Percentiles rank a stretch among this genome's conserved stretches.
These are phyloP conservation scores for Zosterops borbonicus DNA, from an alignment of 2,113 vertebrate genomes.

Conservation along the genomic window DNA sequence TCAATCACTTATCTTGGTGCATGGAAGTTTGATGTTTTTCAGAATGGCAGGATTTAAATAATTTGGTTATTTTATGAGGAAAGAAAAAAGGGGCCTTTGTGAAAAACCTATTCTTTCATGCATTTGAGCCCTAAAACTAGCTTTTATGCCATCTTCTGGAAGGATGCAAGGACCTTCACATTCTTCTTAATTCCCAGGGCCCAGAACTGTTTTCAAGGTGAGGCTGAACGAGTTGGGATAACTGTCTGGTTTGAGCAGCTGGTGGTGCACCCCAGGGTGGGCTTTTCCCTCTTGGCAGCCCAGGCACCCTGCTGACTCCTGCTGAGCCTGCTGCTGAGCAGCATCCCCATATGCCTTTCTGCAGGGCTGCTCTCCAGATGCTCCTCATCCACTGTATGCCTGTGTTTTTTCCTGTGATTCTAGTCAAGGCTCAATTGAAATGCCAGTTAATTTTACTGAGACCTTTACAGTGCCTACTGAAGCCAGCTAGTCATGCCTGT, in stretches of 20 bases:
- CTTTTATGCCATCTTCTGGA: neutral
- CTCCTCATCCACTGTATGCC: neutral
- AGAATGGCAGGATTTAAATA: neutral
- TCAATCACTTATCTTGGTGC: neutral
- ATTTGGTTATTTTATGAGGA: neutral
- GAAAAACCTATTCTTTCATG: neutral
- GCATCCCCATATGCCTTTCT: neutral
- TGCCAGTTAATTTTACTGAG: neutral
- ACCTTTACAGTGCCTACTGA: neutral
- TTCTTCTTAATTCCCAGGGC: neutral
- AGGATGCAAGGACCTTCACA: neutral
- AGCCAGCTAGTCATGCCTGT: neutral
- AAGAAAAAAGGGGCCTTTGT: neutral
- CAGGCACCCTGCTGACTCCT: accelerated
- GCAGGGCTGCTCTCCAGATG: neutral
- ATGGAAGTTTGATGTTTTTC: neutral
- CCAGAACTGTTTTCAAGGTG: neutral
- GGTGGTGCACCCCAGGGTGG: neutral
- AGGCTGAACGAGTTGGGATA: neutral
- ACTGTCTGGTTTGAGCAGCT: neutral
- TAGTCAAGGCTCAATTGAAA: neutral
- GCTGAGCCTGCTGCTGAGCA: neutral
- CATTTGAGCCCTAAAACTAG: neutral
- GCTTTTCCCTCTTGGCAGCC: neutral
- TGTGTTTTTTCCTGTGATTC: neutral